Evolutionary conservation across 1,140 invertebrate species (phyloP).

Genomic region (Brachionus rotundiformis): DNA sequence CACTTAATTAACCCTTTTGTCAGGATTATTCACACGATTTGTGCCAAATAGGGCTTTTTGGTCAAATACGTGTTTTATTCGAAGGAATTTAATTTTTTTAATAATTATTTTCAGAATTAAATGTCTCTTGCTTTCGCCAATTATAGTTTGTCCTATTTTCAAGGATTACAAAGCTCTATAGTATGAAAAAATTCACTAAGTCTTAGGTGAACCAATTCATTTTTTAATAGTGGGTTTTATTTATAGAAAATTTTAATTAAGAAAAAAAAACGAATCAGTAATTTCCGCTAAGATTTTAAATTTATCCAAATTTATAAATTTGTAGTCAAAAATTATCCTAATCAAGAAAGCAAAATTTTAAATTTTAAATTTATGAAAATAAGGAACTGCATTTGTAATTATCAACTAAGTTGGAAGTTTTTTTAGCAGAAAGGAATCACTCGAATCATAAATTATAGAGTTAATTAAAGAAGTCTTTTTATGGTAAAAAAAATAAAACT

Average conservation of each 20-base stretch:
- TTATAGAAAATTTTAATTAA: no score
- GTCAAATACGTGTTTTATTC: not conserved
- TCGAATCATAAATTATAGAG: not conserved
- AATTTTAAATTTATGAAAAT: not conserved
- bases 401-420: slow-evolving; percentile 3
- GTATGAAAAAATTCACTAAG: not conserved
- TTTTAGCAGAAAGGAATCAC: not conserved
- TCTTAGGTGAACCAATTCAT: not conserved
- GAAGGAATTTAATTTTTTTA: not conserved
- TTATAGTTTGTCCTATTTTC: not conserved
- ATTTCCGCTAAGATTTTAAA: no score
- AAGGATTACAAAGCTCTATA: not conserved
- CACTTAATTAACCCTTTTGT: slow-evolving; percentile 14
- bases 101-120: not conserved
- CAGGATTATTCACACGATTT: not conserved
- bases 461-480: not conserved
- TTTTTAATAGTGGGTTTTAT: no score
- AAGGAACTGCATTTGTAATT: not conserved
- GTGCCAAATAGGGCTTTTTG: not conserved
- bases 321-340: not conserved
- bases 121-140: not conserved
- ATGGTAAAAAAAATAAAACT: not conserved
- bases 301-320: no score
- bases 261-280: no score
- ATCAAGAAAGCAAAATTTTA: not conserved